Conservation (phyloP, 2,888 invertebrate species). For the Volucella zonaria region DNA sequence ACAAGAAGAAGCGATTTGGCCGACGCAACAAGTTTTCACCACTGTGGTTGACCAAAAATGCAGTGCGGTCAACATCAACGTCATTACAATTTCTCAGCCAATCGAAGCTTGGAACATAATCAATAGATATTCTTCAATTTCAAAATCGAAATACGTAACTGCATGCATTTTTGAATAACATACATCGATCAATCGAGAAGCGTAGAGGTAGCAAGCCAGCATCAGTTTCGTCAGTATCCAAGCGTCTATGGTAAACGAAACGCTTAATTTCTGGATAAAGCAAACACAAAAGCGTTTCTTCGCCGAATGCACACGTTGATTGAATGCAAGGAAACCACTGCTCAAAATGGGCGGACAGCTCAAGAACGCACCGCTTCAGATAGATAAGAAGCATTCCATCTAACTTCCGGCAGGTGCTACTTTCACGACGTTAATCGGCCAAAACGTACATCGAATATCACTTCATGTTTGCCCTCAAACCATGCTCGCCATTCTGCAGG, state of each 20-base stretch:
- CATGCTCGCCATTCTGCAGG: no score
- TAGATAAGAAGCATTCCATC: not conserved
- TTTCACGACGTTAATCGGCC: no score
- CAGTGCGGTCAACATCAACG: no score
- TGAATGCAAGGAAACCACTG: not conserved
- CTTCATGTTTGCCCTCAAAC: no score
- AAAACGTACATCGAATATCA: no score
- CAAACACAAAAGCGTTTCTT: not conserved
- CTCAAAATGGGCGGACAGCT: not conserved
- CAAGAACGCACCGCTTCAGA: not conserved
- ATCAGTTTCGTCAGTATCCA: no score
- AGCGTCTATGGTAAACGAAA: no score
- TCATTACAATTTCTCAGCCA: not conserved
- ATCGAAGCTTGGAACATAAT: not conserved
- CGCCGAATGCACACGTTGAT: not conserved
- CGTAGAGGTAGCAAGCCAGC: not conserved
- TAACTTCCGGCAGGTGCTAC: not conserved
- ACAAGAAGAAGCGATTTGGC: no score
- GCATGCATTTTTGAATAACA: not conserved
- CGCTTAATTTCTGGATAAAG: not conserved
- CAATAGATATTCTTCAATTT: no score
- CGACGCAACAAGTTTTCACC: no score
- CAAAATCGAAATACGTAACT: not conserved
- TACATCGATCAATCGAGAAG: not conserved
- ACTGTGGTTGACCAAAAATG: no score